A percentile compares a stretch with the other conserved stretches of the same genome.
Conservation (phyloP, 2,888 invertebrate species). For the Spilosoma lubricipeda region DNA sequence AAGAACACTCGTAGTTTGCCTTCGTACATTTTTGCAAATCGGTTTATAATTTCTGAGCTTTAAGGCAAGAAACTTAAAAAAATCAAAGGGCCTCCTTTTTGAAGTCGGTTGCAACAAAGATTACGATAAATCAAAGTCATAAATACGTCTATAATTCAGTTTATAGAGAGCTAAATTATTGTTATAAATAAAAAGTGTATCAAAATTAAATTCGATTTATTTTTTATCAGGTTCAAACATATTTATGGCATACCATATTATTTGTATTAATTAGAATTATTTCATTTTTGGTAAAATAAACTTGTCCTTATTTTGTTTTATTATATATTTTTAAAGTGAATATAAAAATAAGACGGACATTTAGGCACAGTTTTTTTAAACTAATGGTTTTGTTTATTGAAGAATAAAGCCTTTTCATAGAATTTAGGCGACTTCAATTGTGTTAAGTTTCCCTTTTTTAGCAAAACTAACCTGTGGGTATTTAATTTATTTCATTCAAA, state of each 20-base stretch:
- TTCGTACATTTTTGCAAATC: too few species aligned
- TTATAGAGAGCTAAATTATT: conserved; percentile 1
- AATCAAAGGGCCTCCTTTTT: not conserved
- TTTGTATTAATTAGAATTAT: not conserved
- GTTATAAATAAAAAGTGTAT: not conserved
- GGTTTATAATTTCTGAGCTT: too few species aligned
- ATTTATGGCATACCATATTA: not conserved
- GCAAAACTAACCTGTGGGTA: not conserved
- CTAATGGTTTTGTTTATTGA: conserved; percentile 10
- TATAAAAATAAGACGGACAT: conserved; percentile 6
- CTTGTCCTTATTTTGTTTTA: not conserved
- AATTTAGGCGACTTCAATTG: not conserved
- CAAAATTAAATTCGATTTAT: not conserved
- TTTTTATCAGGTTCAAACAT: not conserved
- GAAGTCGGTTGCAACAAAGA: not conserved
- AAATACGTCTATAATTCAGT: conserved; percentile 1
- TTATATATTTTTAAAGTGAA: conserved; percentile 4
- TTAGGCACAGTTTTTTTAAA: not conserved
- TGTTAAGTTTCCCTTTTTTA: not conserved
- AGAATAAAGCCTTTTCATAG: not conserved
- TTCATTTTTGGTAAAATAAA: not conserved
- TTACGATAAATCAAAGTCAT: not conserved
- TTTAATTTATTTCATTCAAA: not conserved
- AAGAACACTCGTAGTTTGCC: too few species aligned
- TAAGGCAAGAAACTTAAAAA: too few species aligned